These are phyloP conservation scores for Leptonema lineaticorne DNA, from an alignment of 1,140 invertebrate species.

Conservation along the genomic window DNA sequence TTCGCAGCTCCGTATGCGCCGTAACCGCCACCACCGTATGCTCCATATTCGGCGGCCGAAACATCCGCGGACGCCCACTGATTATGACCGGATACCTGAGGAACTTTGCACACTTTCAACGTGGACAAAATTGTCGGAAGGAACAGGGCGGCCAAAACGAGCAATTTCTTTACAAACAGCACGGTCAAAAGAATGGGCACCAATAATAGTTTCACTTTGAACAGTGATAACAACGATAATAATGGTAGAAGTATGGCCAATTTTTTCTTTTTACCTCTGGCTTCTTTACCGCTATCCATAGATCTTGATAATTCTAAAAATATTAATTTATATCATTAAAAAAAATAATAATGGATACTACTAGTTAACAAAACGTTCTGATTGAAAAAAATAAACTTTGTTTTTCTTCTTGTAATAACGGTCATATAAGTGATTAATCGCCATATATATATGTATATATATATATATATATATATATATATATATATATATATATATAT, in stretches of 20 bases:
- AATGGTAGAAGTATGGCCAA: slow-evolving; percentile 63
- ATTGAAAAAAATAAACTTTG: too few species aligned
- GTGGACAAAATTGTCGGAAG: slow-evolving; percentile 62
- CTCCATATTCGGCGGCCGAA: slow-evolving; percentile 12
- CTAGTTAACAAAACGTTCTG: too few species aligned
- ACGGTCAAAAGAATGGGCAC: slow-evolving; percentile 64
- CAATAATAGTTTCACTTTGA: slow-evolving; percentile 65
- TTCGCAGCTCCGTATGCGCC: slow-evolving; percentile 7
- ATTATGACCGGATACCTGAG: slow-evolving; percentile 41
- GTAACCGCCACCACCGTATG: slow-evolving; percentile 15
- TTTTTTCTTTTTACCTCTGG: slow-evolving; percentile 60
- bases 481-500: slow-evolving; percentile 1
- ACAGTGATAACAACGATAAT: slow-evolving; percentile 60
- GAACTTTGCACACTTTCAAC: slow-evolving; percentile 64
- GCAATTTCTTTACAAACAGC: slow-evolving; percentile 69
- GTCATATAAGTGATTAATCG: too few species aligned
- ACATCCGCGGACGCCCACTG: slow-evolving; percentile 22
- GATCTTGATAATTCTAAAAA: slow-evolving; percentile 15
- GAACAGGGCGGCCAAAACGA: slow-evolving; percentile 62
- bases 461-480: not conserved
- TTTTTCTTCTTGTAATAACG: too few species aligned
- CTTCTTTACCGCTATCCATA: slow-evolving; percentile 32
- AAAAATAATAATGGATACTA: too few species aligned
- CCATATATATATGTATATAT: too few species aligned
- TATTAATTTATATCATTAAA: too few species aligned